Evolutionary conservation across 2,113 vertebrate species (phyloP).

Genomic region (Spermophilus dauricus): DNA sequence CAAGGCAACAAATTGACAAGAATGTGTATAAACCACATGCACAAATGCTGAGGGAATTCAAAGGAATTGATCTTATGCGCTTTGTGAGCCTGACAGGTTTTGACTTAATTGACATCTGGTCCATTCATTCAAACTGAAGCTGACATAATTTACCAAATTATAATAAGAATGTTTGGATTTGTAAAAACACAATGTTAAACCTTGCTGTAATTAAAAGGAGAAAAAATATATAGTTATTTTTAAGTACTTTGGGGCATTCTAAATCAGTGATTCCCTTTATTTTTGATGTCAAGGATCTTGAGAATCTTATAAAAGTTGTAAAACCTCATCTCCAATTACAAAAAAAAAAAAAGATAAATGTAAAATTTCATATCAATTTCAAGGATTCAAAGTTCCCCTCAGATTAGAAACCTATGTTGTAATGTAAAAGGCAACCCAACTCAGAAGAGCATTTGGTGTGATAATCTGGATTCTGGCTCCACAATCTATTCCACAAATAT

Average conservation of each 20-base stretch:
- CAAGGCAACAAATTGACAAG: background rate
- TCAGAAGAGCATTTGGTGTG: background rate
- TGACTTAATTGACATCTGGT: background rate
- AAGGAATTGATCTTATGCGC: background rate
- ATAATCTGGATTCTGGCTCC: background rate
- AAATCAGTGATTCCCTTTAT: background rate
- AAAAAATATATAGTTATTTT: background rate
- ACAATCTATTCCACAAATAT: background rate
- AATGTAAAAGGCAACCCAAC: conserved; percentile 5
- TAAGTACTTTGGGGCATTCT: background rate
- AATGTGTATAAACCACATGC: background rate
- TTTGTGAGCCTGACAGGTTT: conserved; percentile 29
- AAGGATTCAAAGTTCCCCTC: background rate
- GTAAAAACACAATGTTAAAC: conserved; percentile 18
- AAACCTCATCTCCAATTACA: background rate
- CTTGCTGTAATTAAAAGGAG: background rate
- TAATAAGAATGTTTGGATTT: conserved; percentile 36
- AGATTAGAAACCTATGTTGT: background rate
- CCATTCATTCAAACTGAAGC: conserved; percentile 34
- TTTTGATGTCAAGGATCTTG: background rate
- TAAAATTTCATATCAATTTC: background rate
- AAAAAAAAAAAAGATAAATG: conserved; percentile 13
- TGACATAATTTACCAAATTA: conserved; percentile 33
- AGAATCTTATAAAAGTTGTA: background rate
- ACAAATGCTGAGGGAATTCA: background rate